Percentiles rank a stretch among this genome's conserved stretches.
Conservation (phyloP, 2,797 vertebrate genomes). For the Leucoraja ocellata region DNA sequence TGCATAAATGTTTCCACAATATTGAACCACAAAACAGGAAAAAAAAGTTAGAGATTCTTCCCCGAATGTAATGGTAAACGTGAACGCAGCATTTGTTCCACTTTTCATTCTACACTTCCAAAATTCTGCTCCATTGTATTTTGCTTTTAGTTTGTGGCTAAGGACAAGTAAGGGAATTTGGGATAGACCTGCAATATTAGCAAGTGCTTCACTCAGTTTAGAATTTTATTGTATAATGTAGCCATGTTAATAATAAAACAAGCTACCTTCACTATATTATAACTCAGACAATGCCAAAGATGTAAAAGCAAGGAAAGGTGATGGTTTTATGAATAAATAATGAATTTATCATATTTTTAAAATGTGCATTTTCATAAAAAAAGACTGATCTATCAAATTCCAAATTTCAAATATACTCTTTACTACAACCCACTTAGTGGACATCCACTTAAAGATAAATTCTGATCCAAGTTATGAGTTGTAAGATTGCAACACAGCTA, state of each 20-base stretch:
- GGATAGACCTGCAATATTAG: neutral
- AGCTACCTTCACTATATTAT: neutral
- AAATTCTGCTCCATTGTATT: no score
- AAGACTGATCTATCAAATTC: neutral
- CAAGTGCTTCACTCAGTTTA: neutral
- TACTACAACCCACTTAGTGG: slow-evolving; percentile 25
- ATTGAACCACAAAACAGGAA: neutral
- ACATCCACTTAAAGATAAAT: slow-evolving; percentile 18
- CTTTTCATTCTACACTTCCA: no score
- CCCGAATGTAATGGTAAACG: no score
- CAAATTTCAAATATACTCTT: slow-evolving; percentile 4
- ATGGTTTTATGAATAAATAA: neutral
- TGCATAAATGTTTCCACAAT: slow-evolving; percentile 2
- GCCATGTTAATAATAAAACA: neutral
- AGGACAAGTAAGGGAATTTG: neutral
- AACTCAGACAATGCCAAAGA: neutral
- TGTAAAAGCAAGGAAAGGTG: neutral
- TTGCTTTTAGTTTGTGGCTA: no score
- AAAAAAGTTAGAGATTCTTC: no score
- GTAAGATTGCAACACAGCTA: slow-evolving; percentile 32
- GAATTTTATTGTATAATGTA: neutral
- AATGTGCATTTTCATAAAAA: neutral
- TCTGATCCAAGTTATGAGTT: neutral
- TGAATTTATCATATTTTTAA: neutral
- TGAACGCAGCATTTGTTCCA: no score